Percentiles rank a stretch among this genome's conserved stretches.
phyloP scores from a whole-genome alignment of 2,797 vertebrate species.

The Pangasius larnaudii region DNA sequence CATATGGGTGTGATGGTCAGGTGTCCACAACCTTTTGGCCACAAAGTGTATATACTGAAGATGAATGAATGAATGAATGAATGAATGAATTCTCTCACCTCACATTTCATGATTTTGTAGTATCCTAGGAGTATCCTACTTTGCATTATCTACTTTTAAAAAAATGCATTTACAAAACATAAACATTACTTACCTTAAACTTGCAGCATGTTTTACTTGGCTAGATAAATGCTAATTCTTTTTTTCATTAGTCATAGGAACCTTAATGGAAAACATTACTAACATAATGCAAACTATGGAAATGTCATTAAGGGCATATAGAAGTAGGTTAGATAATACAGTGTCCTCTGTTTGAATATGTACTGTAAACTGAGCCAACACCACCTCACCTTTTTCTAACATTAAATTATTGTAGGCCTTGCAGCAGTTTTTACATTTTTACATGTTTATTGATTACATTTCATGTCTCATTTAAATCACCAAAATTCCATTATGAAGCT shows the following conservation, averaged over 20 bases:
- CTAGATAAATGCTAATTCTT: not conserved
- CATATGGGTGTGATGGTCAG: not conserved
- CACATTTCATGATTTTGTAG: not conserved
- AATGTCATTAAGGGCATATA: not conserved
- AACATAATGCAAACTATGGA: not conserved
- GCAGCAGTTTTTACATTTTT: slow-evolving; percentile 15
- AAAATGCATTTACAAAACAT: not conserved
- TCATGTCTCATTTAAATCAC: slow-evolving; percentile 23
- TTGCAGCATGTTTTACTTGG: not conserved
- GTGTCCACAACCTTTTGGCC: not conserved
- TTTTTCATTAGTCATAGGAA: not conserved
- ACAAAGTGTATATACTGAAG: not conserved
- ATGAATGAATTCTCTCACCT: not conserved
- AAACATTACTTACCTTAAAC: not conserved
- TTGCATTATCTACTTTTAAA: not conserved
- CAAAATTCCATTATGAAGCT: slow-evolving; percentile 32
- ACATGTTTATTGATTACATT: slow-evolving; percentile 17
- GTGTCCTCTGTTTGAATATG: not conserved
- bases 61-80: not conserved
- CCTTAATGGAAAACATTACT: not conserved
- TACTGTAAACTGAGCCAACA: not conserved
- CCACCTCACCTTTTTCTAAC: not conserved
- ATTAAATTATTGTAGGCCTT: not conserved
- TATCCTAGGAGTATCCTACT: not conserved
- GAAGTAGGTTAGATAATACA: not conserved